These are phyloP conservation scores for Neodiprion virginianus DNA, from an alignment of 1,140 invertebrate genomes.

Conservation along the genomic window DNA sequence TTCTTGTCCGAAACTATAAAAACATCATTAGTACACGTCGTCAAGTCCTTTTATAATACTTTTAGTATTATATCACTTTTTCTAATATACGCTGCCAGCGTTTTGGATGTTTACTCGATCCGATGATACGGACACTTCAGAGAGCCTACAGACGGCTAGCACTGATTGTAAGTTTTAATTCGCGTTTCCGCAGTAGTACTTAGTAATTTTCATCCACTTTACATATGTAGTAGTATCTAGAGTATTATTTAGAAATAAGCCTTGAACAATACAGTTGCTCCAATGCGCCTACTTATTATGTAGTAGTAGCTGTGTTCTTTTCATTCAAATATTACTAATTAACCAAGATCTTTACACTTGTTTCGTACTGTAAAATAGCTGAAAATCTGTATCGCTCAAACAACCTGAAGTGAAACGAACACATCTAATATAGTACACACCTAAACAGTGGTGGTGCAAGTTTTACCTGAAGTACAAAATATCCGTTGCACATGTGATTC, in stretches of 20 bases:
- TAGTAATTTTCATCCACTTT: constrained; percentile 3
- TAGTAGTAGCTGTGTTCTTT: too few species aligned
- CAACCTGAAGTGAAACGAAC: too few species aligned
- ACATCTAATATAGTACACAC: too few species aligned
- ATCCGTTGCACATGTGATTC: too few species aligned
- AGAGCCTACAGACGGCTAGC: constrained; percentile 59
- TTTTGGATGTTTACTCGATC: constrained; percentile 60
- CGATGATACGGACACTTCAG: constrained; percentile 60
- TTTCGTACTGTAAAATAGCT: too few species aligned
- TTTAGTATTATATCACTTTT: constrained; percentile 25
- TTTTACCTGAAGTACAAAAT: too few species aligned
- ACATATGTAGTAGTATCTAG: not conserved
- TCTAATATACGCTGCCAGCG: constrained; percentile 56
- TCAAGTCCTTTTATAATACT: not conserved
- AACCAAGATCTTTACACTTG: too few species aligned
- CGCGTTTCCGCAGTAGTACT: not conserved
- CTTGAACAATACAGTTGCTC: not conserved
- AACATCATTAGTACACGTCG: not conserved
- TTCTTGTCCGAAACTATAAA: too few species aligned
- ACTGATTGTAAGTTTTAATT: constrained; percentile 53
- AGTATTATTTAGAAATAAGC: constrained; percentile 1
- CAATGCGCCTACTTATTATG: too few species aligned
- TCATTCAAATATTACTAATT: too few species aligned
- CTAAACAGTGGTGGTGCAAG: too few species aligned
- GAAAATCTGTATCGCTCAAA: too few species aligned